Evolutionary conservation across 2,888 invertebrate genomes (phyloP).

Genomic region (Pyralis farinalis): DNA sequence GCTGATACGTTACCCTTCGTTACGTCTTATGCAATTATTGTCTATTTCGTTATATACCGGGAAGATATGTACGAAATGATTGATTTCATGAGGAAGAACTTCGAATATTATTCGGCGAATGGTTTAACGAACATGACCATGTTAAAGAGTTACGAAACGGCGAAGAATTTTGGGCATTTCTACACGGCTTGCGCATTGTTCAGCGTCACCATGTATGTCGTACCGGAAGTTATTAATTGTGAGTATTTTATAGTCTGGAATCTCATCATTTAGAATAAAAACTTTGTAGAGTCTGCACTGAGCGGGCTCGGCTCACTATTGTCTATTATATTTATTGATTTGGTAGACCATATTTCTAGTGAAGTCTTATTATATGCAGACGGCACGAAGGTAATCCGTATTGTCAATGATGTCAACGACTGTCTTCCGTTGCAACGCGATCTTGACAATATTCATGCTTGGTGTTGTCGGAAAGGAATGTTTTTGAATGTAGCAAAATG

Average conservation of each 20-base stretch:
- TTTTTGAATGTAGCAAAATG: no score
- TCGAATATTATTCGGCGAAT: conserved; percentile 56
- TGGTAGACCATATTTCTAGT: no score
- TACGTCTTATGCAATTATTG: conserved; percentile 47
- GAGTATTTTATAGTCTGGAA: no score
- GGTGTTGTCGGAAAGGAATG: no score
- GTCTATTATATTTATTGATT: neutral
- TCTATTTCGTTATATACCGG: conserved; percentile 49
- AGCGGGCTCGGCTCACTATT: neutral
- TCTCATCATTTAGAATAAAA: no score
- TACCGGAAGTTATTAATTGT: conserved; percentile 54
- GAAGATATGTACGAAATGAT: conserved; percentile 46
- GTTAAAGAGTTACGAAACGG: conserved; percentile 43
- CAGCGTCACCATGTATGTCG: conserved; percentile 57
- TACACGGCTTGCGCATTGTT: conserved; percentile 63
- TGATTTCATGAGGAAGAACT: conserved; percentile 50
- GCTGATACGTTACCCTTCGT: conserved; percentile 56
- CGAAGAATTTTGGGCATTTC: conserved; percentile 51
- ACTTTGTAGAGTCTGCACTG: no score
- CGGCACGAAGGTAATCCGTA: no score
- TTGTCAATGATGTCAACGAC: no score
- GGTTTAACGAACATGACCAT: conserved; percentile 69
- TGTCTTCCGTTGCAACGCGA: no score
- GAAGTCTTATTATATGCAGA: no score
- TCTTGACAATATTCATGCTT: no score